These are phyloP conservation scores for Sepioteuthis lessoniana DNA, from an alignment of 2,888 invertebrate genomes.

Conservation along the genomic window DNA sequence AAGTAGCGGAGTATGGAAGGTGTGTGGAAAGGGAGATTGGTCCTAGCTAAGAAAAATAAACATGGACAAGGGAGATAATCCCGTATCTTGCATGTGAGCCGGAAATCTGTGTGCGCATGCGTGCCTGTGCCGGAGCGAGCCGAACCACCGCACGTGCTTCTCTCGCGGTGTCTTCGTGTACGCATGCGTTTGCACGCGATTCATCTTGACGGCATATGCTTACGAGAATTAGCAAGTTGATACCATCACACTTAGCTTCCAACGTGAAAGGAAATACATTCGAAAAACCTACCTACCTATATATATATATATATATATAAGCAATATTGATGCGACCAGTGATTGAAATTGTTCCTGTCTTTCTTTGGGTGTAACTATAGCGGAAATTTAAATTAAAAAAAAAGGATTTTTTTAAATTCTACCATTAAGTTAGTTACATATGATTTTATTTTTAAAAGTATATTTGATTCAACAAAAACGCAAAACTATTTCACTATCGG, in stretches of 20 bases:
- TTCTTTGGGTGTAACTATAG: too few relatives aligned
- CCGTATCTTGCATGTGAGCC: constrained; percentile 12
- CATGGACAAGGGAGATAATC: constrained; percentile 33
- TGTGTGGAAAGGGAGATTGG: neutral
- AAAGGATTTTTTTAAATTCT: too few relatives aligned
- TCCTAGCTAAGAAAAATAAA: neutral
- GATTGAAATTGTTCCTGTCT: too few relatives aligned
- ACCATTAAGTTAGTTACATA: too few relatives aligned
- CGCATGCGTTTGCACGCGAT: neutral
- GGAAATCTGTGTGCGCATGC: constrained; percentile 21
- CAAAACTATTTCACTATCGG: too few relatives aligned
- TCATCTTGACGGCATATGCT: neutral
- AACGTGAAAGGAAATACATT: too few relatives aligned
- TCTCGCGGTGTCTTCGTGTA: neutral
- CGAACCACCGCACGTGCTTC: neutral
- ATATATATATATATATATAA: neutral
- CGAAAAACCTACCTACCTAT: neutral
- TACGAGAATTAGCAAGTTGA: neutral
- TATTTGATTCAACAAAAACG: too few relatives aligned
- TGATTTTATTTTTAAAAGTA: too few relatives aligned
- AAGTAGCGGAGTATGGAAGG: neutral
- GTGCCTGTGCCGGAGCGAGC: neutral
- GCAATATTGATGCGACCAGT: neutral
- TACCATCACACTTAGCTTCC: neutral
- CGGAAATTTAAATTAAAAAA: too few relatives aligned